Percentiles rank a stretch among this genome's conserved stretches.
phyloP scores from a whole-genome alignment of 2,113 vertebrate genomes.

The Spilogale gracilis region DNA sequence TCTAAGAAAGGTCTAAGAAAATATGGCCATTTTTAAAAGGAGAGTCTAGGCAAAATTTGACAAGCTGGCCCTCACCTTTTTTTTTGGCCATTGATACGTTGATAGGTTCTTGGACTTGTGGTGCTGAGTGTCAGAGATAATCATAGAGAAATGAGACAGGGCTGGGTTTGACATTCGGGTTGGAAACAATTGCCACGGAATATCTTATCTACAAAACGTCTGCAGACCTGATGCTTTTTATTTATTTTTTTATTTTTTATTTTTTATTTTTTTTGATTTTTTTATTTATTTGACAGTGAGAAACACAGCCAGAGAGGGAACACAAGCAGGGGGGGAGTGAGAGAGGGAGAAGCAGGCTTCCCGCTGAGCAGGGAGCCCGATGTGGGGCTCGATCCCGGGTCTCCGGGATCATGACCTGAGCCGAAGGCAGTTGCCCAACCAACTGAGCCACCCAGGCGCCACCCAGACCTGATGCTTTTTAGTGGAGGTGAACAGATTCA shows the following conservation, averaged over 20 bases:
- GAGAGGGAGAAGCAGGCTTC: too few species aligned
- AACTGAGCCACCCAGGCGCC: too few species aligned
- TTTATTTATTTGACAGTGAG: too few species aligned
- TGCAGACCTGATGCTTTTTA: background rate
- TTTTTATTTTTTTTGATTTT: too few species aligned
- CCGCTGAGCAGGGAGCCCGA: too few species aligned
- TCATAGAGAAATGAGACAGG: background rate
- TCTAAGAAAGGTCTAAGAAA: background rate
- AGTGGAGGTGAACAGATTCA: background rate
- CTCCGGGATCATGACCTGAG: too few species aligned
- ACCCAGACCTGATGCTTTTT: background rate
- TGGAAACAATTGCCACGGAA: background rate
- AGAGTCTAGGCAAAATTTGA: background rate
- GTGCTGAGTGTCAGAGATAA: background rate
- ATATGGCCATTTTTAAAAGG: background rate
- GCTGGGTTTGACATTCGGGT: background rate
- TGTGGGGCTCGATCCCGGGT: too few species aligned
- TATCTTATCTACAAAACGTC: background rate
- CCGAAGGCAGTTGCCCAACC: too few species aligned
- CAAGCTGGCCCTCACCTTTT: background rate
- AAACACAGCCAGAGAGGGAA: too few species aligned
- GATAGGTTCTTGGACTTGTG: background rate
- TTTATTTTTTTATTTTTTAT: too few species aligned
- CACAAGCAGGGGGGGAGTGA: too few species aligned
- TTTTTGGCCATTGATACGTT: background rate